Evolutionary conservation across 2,113 vertebrate species (phyloP).

Genomic region (Fulica atra): DNA sequence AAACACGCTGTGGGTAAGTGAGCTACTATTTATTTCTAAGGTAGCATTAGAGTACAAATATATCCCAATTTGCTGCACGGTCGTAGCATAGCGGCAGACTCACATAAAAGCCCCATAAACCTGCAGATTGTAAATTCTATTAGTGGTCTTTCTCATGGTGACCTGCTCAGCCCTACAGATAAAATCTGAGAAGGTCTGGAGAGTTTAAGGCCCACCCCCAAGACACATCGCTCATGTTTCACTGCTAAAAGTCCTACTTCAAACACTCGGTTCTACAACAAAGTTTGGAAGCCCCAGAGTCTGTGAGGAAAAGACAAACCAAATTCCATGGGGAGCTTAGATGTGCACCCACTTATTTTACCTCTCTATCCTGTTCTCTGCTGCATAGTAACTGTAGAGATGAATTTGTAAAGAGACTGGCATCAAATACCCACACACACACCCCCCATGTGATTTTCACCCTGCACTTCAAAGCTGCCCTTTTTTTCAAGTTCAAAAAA

Average conservation of each 20-base stretch:
- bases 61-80: background rate
- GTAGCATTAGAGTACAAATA: background rate
- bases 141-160: background rate
- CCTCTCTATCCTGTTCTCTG: background rate
- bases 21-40: background rate
- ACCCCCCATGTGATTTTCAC: rapidly evolving
- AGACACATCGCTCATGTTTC: background rate
- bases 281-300: background rate
- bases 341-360: background rate
- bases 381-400: background rate
- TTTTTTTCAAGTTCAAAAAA: background rate
- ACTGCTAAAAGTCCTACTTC: background rate
- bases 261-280: background rate
- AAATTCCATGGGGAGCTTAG: background rate
- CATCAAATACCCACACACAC: background rate
- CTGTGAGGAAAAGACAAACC: background rate
- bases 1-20: background rate
- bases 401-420: background rate
- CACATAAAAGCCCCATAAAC: background rate
- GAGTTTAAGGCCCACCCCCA: background rate
- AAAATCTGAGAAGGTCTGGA: background rate
- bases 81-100: background rate
- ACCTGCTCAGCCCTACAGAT: background rate
- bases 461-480: background rate
- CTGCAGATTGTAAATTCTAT: background rate